These are phyloP conservation scores for Alloscopus bannaensis DNA, from an alignment of 2,888 invertebrate species.

Conservation along the genomic window DNA sequence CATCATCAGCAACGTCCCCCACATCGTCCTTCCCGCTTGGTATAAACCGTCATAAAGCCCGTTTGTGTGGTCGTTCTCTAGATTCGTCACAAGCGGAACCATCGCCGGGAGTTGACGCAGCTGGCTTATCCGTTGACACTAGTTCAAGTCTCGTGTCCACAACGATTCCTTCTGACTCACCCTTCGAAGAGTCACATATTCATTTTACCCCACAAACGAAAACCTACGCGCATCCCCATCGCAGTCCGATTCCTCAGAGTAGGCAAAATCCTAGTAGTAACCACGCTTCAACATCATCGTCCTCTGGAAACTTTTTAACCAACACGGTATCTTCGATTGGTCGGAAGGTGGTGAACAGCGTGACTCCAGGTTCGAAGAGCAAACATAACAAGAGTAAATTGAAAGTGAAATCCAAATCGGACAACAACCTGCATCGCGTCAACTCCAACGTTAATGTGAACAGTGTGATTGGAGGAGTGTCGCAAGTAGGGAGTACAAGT, in stretches of 20 bases:
- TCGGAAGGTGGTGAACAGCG: conserved; percentile 67
- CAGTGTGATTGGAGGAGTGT: conserved; percentile 33
- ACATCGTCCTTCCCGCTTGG: neutral
- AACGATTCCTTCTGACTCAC: conserved; percentile 62
- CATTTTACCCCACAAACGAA: conserved; percentile 71
- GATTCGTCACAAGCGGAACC: conserved; percentile 46
- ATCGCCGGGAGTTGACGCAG: conserved; percentile 18
- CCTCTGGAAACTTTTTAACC: conserved; percentile 65
- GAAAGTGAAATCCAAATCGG: conserved; percentile 73
- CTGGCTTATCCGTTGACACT: conserved; percentile 1
- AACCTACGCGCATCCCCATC: conserved; percentile 70
- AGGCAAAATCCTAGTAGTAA: conserved; percentile 13
- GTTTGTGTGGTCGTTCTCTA: conserved; percentile 49
- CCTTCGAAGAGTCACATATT: conserved; percentile 72
- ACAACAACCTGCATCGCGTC: conserved; percentile 73
- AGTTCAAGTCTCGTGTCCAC: conserved; percentile 29
- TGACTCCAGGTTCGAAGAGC: conserved; percentile 50
- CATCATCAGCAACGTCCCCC: conserved; percentile 6
- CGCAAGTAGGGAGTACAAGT: conserved; percentile 15
- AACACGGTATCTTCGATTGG: conserved; percentile 70
- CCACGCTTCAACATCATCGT: conserved; percentile 16
- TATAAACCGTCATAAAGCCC: conserved; percentile 40
- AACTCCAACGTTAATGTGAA: conserved; percentile 57
- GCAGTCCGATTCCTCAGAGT: conserved; percentile 62
- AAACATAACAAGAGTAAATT: conserved; percentile 56